phyloP scores from a whole-genome alignment of 2,888 invertebrate genomes.

The Pristionchus maxplancki region DNA sequence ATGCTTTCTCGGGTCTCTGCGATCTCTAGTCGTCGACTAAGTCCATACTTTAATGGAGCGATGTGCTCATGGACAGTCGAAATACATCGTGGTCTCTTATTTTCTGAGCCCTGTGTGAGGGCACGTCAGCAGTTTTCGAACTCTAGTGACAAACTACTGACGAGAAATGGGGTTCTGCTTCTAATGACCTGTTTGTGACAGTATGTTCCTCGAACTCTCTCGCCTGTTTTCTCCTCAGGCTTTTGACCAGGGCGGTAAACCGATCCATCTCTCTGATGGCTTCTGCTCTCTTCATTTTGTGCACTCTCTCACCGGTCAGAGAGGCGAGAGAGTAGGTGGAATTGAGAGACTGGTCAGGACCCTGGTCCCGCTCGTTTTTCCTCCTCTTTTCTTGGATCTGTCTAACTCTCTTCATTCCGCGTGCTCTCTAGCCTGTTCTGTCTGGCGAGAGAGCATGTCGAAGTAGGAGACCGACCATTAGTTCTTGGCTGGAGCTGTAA shows the following conservation, averaged over 20 bases:
- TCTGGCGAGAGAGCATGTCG: background rate
- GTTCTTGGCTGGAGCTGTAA: background rate
- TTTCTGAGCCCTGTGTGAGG: no score
- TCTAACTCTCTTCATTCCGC: background rate
- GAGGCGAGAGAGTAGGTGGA: background rate
- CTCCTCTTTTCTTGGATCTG: background rate
- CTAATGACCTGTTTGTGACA: no score
- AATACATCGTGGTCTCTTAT: no score
- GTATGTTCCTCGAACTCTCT: no score
- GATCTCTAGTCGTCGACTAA: background rate
- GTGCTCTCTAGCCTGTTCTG: background rate
- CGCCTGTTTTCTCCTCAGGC: background rate
- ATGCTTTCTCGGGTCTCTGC: background rate
- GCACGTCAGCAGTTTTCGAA: no score
- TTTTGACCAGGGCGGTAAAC: background rate
- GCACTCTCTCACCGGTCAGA: background rate
- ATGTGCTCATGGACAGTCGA: background rate
- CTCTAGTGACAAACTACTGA: no score
- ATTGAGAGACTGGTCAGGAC: no score
- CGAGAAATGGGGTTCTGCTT: no score
- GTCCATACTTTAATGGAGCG: background rate
- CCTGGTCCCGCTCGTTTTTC: background rate
- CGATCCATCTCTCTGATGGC: conserved; percentile 5
- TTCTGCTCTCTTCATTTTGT: no score
- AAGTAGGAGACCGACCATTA: background rate